Percentiles rank a stretch among this genome's conserved stretches.
phyloP scores from a whole-genome alignment of 2,113 vertebrate species.

The Turnix velox region DNA sequence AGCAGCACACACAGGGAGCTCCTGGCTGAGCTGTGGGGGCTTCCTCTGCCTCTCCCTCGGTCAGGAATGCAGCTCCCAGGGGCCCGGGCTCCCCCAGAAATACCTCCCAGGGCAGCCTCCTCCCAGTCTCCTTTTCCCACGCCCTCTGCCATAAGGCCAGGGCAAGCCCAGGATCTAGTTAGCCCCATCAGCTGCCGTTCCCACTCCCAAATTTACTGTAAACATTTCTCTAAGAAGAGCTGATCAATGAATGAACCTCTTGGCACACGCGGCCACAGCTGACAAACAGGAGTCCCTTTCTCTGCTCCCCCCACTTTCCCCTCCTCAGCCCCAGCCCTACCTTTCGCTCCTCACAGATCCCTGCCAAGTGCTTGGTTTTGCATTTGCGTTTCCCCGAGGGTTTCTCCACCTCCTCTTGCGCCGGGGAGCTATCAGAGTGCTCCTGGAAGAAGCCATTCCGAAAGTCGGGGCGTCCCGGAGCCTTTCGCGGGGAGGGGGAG shows the following conservation, averaged over 20 bases:
- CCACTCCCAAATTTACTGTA: neutral
- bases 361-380: conserved; percentile 93
- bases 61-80: neutral
- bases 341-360: conserved; percentile 83
- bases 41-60: neutral
- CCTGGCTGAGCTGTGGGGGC: fast-evolving
- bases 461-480: conserved; percentile 68
- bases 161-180: neutral
- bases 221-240: neutral
- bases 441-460: conserved; percentile 75
- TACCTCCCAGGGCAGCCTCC: neutral
- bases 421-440: conserved; percentile 63
- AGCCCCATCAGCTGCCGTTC: neutral
- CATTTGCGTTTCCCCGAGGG: conserved; percentile 97
- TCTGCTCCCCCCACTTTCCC: neutral
- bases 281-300: neutral
- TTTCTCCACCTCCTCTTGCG: conserved; percentile 82
- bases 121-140: neutral
- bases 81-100: neutral
- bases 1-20: too few relatives aligned
- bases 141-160: neutral
- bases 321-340: conserved; percentile 71
- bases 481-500: conserved; percentile 62
- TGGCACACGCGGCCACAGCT: neutral
- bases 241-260: neutral